Base-by-base conservation (phyloP, 2,113 vertebrate species). In the Mustelus asterias region DNA sequence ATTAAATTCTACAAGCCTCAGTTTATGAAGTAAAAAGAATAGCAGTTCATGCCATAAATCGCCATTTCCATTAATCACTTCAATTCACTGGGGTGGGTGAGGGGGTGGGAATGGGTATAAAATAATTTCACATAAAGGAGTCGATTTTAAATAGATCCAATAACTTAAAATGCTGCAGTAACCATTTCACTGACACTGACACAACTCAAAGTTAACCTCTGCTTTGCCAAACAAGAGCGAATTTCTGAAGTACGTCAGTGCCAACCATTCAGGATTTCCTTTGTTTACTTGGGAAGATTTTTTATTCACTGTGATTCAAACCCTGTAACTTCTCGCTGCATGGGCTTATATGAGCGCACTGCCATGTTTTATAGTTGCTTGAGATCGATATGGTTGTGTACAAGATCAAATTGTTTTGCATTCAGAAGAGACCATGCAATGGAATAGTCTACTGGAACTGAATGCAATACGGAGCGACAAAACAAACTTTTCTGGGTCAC, bases 1-100 rank as follows among this genome's bases (percentile, higher is more conserved):
- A 90, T 60, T 90, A 90, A 90, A 90, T 90, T 90, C 88, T 90
- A 63, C 88, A 60, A 26, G 88, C 88, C 88, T 29, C 88, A 90
- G 88, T 90, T 90, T 60, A 90, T 90, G 58, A 33, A 90, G 58
- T 63, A 90, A 89, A 89, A 89, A 90, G 54, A 60, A 90, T 60
- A 60, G 33, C 24, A 90, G 26, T 58, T 90, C 54, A 90, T 33
- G 11, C 24, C 58, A 90, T 90, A 90, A 90, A 90, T 90, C 26
- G 29, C 88, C 48, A 54, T 60, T 90, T 54, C 88, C 54, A 90
- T 60, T 60, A 90, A 60, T 60, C 24, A 89, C 44, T 29, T 29
- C 86, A 89, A 60, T 48, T 58, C 54, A 60, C 54, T 90, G 48
- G 26, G 54, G 54, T 29, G 22, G 9, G 20, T 24, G 2, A 1